phyloP scores from a whole-genome alignment of 2,888 invertebrate genomes.

The Blastobasis lacticolella region DNA sequence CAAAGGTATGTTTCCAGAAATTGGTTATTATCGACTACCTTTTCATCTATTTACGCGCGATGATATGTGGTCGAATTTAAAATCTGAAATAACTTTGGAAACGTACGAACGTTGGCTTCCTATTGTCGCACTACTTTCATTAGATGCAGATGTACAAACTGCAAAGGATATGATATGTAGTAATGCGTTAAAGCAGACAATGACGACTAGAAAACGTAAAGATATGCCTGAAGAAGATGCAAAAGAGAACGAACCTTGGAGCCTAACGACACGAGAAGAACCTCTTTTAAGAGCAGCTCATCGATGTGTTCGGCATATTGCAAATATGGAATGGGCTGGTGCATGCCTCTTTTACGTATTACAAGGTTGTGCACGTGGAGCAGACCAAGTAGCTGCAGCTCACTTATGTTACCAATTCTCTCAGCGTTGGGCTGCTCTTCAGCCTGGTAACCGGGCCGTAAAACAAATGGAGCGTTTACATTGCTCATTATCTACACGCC shows the following conservation, averaged over 20 bases:
- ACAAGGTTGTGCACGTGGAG: constrained; percentile 66
- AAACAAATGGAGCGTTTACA: constrained; percentile 66
- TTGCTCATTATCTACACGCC: constrained; percentile 60
- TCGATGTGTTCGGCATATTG: constrained; percentile 61
- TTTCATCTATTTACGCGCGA: constrained; percentile 65
- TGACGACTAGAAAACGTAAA: constrained; percentile 55
- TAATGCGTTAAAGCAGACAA: constrained; percentile 68
- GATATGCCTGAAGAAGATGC: constrained; percentile 32
- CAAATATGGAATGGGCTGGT: constrained; percentile 72
- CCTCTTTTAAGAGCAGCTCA: constrained; percentile 62
- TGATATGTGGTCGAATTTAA: constrained; percentile 68
- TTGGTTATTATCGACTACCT: constrained; percentile 62
- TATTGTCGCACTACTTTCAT: constrained; percentile 48
- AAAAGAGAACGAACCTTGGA: constrained; percentile 57
- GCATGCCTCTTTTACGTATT: constrained; percentile 68
- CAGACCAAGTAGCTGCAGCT: constrained; percentile 69
- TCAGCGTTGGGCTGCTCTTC: constrained; percentile 63
- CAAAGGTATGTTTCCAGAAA: constrained; percentile 68
- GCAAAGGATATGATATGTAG: constrained; percentile 71
- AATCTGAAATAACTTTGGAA: constrained; percentile 66
- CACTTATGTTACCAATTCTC: constrained; percentile 68
- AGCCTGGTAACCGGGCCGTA: constrained; percentile 63
- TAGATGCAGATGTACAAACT: constrained; percentile 58
- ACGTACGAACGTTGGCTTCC: constrained; percentile 67
- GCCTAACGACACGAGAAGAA: constrained; percentile 54